phyloP scores from a whole-genome alignment of 2,888 invertebrate species.

The Stenotaenia linearis region DNA sequence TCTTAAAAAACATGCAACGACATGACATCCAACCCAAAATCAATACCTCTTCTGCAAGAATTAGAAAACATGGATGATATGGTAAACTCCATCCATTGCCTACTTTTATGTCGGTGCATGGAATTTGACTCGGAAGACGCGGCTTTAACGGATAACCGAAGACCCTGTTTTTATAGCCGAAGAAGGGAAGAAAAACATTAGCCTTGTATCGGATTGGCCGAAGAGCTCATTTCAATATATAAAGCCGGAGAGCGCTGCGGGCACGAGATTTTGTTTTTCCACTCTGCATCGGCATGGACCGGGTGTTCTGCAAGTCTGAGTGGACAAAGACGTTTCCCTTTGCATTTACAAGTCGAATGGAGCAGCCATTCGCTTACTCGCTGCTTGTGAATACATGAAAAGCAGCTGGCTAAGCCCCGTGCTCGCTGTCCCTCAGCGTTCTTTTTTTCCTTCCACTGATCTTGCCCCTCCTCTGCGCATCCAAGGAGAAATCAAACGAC shows the following conservation, averaged over 20 bases:
- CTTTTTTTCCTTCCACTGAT: background rate
- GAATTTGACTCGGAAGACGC: background rate
- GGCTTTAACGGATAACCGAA: background rate
- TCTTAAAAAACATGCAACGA: no score
- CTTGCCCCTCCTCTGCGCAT: constrained; percentile 13
- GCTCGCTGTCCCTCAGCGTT: background rate
- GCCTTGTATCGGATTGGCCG: background rate
- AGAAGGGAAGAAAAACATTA: background rate
- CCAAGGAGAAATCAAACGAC: constrained; percentile 19
- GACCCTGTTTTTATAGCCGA: background rate
- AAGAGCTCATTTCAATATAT: background rate
- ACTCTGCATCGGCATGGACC: background rate
- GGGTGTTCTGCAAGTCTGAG: background rate
- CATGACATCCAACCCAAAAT: no score
- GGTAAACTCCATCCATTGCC: no score
- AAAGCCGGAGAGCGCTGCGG: background rate
- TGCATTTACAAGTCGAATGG: background rate
- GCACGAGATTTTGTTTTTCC: constrained; percentile 2
- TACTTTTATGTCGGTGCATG: background rate
- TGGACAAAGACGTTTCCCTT: background rate
- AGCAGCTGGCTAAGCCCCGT: background rate
- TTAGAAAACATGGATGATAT: no score
- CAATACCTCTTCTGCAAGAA: no score
- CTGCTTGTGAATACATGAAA: constrained; percentile 19
- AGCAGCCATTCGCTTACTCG: background rate